Conservation (phyloP, 1,140 invertebrate genomes). For the Trichonephila clavipes region DNA sequence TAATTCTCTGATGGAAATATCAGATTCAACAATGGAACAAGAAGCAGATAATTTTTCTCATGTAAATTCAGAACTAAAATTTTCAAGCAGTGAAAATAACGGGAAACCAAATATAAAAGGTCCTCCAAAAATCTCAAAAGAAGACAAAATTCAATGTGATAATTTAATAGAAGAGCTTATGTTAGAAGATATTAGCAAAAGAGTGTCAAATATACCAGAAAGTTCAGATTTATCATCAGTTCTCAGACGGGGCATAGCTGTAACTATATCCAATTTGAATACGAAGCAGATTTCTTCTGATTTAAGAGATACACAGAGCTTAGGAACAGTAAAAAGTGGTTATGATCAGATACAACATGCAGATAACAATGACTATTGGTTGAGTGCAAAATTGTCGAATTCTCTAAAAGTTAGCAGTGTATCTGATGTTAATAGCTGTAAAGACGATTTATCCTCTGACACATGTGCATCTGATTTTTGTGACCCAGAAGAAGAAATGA, state of each 20-base stretch:
- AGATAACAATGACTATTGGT: conserved; percentile 32
- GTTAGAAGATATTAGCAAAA: conserved; percentile 62
- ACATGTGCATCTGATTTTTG: conserved; percentile 22
- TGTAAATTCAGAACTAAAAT: conserved; percentile 1
- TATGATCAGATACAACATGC: neutral
- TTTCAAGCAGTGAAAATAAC: neutral
- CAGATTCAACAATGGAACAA: conserved; percentile 24
- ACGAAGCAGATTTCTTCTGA: neutral
- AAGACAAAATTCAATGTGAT: conserved; percentile 74
- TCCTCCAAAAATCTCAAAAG: conserved; percentile 23
- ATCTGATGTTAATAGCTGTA: conserved; percentile 5
- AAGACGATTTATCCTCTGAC: conserved; percentile 16
- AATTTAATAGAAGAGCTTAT: conserved; percentile 72
- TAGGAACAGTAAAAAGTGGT: neutral
- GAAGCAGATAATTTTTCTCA: neutral
- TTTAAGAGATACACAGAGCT: neutral
- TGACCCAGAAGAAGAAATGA: conserved; percentile 44
- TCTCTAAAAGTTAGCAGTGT: neutral
- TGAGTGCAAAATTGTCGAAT: conserved; percentile 8
- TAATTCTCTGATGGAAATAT: conserved; percentile 66
- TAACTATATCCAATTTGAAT: conserved; percentile 54
- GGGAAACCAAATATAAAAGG: neutral
- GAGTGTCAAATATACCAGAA: neutral
- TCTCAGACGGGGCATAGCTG: conserved; percentile 44
- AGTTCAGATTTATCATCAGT: conserved; percentile 35